Evolutionary conservation across 1,140 invertebrate genomes (phyloP), one percentile per base, ranked within the genome.

Genomic region (Chironomus striatipennis): DNA sequence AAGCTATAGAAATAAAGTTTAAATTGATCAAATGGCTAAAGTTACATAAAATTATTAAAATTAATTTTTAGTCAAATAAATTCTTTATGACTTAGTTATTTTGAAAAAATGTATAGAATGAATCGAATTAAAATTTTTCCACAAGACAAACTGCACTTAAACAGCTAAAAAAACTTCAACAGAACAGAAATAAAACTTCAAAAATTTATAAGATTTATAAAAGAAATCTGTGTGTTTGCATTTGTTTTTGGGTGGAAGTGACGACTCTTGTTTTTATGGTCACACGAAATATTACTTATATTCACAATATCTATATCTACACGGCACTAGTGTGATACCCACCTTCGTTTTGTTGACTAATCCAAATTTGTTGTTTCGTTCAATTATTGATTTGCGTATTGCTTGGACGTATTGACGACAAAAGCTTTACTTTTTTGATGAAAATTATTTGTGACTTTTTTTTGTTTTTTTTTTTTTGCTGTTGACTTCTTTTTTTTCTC

Each of bases 211-310:
- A 34, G 24, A 34, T 2, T 2, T 34, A 34, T 2, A 2, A 34
- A 34, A 34, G 24, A 34, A 34, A 34, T 57, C 47, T 12, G n/a
- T 57, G 12, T 57, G 8, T 57, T 57, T 57, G 47, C 47, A 57
- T 57, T 57, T 57, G n/a, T 57, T 57, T 70, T 70, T 21, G 65
- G 65, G 65, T 70, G 17, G 65, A 70, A 18, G 17, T 70, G 65
- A 21, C 65, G 65, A 70, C 10, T 12, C 47, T 57, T 57, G 12
- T 57, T 57, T 57, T 57, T 57, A 57, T 57, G 47, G 47, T 57
- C 47, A 57, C 12, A 57, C 47, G 12, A 57, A 57, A 57, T 12
- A n/a, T n/a, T n/a, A n/a, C n/a, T n/a, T n/a, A n/a, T 5, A 10
- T 15, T n/a, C 47, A 15, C 12, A 15, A n/a, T 12, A 57, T 15